Base-by-base conservation (phyloP, 2,797 vertebrate genomes). In the Astyanax mexicanus region DNA sequence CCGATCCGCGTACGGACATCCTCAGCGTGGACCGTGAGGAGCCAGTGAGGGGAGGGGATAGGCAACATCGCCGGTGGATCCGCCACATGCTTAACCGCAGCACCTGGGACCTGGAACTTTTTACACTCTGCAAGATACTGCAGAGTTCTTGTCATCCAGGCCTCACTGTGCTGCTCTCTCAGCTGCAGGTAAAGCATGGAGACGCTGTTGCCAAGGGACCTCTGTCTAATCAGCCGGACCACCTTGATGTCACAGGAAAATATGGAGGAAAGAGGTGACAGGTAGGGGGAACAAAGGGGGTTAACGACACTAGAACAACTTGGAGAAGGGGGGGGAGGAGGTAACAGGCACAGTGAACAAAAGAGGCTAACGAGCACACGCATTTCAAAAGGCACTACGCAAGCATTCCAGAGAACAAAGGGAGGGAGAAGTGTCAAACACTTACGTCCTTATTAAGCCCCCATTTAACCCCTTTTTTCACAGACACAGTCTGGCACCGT, bases 181-280 rank as follows among this genome's bases (percentile, higher is more conserved):
- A 64, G 21, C 1, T 27, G 64, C 27, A 29, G 10, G 44, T 58
- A 58, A 0, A 75, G 7, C 38, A 15, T 7, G 9, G 60, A 0
- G 29, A 7, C 6, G 9, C 49, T 67, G 49, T 67, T 74, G 25
- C 62, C 1, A 6, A 66, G 25, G 37, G 61, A 29, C 6, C 2
- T 3, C 6, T 74, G 73, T 6, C 60, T 51, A 65, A 77, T 47
- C 11, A 77, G 13, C 1, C 29, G 17, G 9, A 72, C 70, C 6
- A 80, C 71, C 47, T 54, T 12, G 1, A 77, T 64, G 57, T 81
- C 77, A 72, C 80, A 81, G 8, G 71, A 68, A 3, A 19, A 29
- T 52, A 40, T 38, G 40, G 32, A 32, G 58, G n/a, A n/a, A n/a
- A n/a, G n/a, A n/a, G n/a, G n/a, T n/a, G n/a, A n/a, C n/a, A n/a